A percentile compares a stretch with the other conserved stretches of the same genome.
These are phyloP conservation scores for Oscheius sp. DNA, from an alignment of 2,888 invertebrate genomes.

Conservation along the genomic window DNA sequence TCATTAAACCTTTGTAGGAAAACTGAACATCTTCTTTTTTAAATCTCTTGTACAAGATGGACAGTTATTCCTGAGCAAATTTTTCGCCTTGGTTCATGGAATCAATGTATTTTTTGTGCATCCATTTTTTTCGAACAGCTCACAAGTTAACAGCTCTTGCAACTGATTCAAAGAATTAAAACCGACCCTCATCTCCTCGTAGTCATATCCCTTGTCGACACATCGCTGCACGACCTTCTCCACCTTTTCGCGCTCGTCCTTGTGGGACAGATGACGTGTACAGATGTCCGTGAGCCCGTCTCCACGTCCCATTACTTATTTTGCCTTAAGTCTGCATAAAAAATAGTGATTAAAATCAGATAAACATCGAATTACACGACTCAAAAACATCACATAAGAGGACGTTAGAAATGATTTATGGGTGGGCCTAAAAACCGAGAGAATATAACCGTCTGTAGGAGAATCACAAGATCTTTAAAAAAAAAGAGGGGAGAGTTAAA, in stretches of 20 bases:
- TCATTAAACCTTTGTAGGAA: too few species aligned
- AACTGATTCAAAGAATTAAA: not conserved
- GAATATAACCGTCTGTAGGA: not conserved
- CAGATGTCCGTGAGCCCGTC: slow-evolving; percentile 50
- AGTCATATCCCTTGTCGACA: slow-evolving; percentile 57
- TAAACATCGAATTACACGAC: not conserved
- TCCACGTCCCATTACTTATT: slow-evolving; percentile 39
- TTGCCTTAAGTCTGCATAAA: not conserved
- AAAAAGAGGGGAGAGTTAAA: not conserved
- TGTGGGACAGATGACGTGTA: slow-evolving; percentile 45
- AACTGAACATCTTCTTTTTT: too few species aligned
- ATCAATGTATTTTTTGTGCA: too few species aligned
- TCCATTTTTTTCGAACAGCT: too few species aligned
- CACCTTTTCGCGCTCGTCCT: slow-evolving; percentile 53
- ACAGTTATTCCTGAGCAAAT: too few species aligned
- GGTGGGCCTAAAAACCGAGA: slow-evolving; percentile 7
- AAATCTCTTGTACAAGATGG: too few species aligned
- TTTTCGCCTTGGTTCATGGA: too few species aligned
- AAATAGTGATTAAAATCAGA: not conserved
- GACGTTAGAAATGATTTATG: slow-evolving; percentile 1
- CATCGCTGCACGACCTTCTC: slow-evolving; percentile 55
- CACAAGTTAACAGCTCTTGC: too few species aligned
- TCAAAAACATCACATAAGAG: not conserved
- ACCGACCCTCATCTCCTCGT: slow-evolving; percentile 51
- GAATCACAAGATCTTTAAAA: slow-evolving; percentile 7